Percentiles rank a stretch among this genome's conserved stretches.
These are phyloP conservation scores for Orgyia antiqua DNA, from an alignment of 2,888 invertebrate genomes.

Conservation along the genomic window DNA sequence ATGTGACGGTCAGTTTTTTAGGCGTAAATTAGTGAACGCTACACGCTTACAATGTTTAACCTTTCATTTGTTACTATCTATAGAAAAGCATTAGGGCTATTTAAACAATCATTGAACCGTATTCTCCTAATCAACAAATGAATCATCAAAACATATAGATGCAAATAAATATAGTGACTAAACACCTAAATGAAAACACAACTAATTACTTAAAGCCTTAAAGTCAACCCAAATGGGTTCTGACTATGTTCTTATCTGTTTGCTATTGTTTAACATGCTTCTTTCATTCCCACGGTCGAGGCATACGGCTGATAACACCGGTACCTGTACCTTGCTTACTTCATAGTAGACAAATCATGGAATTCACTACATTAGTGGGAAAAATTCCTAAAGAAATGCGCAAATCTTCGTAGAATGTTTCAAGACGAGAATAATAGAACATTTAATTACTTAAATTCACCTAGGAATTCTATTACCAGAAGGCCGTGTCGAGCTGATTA, in stretches of 20 bases:
- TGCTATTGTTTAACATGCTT: constrained; percentile 73
- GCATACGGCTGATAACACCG: constrained; percentile 58
- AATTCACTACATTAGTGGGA: constrained; percentile 29
- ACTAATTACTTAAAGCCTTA: constrained; percentile 57
- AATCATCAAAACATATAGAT: constrained; percentile 21
- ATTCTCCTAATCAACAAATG: constrained; percentile 16
- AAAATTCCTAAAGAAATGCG: constrained; percentile 28
- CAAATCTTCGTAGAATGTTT: constrained; percentile 24
- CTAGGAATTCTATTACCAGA: constrained; percentile 12
- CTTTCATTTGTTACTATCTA: constrained; percentile 30
- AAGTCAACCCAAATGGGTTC: constrained; percentile 67
- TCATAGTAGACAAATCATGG: constrained; percentile 28
- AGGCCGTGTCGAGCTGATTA: too few species aligned
- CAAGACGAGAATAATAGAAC: constrained; percentile 15
- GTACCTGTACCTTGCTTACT: constrained; percentile 32
- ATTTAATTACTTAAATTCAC: constrained; percentile 18
- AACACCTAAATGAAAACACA: constrained; percentile 48
- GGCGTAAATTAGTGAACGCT: constrained; percentile 6
- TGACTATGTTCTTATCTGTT: constrained; percentile 66
- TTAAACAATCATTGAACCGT: constrained; percentile 26
- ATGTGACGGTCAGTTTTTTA: constrained; percentile 12
- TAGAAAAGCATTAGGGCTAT: constrained; percentile 20
- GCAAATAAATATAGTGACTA: constrained; percentile 17
- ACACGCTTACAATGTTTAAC: constrained; percentile 11
- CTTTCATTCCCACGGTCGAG: constrained; percentile 72